A percentile compares a stretch with the other conserved stretches of the same genome.
These are phyloP conservation scores for Pempheris klunzingeri DNA, from an alignment of 2,797 vertebrate species.

Conservation along the genomic window DNA sequence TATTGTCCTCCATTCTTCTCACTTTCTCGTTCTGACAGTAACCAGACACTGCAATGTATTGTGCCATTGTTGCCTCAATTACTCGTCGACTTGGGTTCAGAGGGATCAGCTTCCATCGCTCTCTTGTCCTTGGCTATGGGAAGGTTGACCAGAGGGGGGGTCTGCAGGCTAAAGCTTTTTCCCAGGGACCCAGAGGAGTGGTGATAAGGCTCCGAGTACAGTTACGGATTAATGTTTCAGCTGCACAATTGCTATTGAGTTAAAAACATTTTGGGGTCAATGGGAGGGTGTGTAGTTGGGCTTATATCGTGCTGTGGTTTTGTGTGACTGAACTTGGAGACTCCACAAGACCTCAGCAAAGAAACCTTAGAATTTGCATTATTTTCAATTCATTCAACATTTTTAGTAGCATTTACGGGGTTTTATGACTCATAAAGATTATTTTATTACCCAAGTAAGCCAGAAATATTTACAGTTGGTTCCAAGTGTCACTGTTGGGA, in stretches of 20 bases:
- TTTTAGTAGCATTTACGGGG: neutral
- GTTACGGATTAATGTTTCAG: constrained; percentile 55
- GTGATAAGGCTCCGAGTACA: neutral
- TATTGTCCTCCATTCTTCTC: constrained; percentile 74
- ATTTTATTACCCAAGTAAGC: neutral
- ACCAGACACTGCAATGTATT: constrained; percentile 74
- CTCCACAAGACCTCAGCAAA: neutral
- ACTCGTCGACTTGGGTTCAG: constrained; percentile 70
- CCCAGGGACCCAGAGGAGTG: constrained; percentile 55
- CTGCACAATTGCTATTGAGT: constrained; percentile 54
- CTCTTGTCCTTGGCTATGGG: constrained; percentile 60
- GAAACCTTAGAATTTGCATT: neutral
- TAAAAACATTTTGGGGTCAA: constrained; percentile 20
- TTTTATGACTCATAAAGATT: neutral
- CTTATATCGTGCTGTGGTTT: constrained; percentile 7
- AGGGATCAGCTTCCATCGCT: constrained; percentile 61
- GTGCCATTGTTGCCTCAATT: constrained; percentile 78
- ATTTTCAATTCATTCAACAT: neutral
- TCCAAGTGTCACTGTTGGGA: neutral
- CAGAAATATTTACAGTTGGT: neutral
- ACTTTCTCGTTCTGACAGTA: constrained; percentile 74
- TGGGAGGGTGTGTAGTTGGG: constrained; percentile 20
- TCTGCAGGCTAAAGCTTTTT: constrained; percentile 42
- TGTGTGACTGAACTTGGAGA: neutral
- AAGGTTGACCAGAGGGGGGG: constrained; percentile 48